Percentiles rank a stretch among this genome's conserved stretches.
Conservation (phyloP, 2,888 invertebrate genomes). For the Caenorhabditis japonica region DNA sequence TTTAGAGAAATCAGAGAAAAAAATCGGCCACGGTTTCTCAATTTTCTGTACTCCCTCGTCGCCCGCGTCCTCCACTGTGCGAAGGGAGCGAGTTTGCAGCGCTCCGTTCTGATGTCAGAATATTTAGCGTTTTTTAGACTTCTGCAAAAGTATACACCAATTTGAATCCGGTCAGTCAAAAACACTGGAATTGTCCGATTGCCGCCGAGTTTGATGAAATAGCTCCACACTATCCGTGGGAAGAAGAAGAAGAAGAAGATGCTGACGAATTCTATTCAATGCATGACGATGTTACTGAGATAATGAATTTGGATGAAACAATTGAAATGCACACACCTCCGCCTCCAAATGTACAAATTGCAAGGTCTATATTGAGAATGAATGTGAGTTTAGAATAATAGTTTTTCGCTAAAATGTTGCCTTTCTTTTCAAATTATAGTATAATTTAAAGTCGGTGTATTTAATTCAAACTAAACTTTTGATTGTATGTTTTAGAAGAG, state of each 20-base stretch:
- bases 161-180: not conserved
- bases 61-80: too few relatives aligned
- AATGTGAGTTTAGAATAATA: too few relatives aligned
- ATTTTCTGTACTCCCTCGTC: too few relatives aligned
- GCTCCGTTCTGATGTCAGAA: not conserved
- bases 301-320: not conserved
- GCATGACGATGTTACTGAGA: not conserved
- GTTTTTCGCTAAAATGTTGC: too few relatives aligned
- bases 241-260: not conserved
- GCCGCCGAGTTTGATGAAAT: not conserved
- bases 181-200: not conserved
- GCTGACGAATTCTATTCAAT: not conserved
- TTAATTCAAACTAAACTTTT: conserved; percentile 2
- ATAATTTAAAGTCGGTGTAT: too few relatives aligned
- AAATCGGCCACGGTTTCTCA: too few relatives aligned
- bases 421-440: too few relatives aligned
- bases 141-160: conserved; percentile 5
- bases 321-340: conserved; percentile 2
- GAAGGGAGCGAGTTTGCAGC: too few relatives aligned
- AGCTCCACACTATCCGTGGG: not conserved
- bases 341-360: not conserved
- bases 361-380: too few relatives aligned
- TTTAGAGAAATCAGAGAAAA: too few relatives aligned
- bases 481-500: too few relatives aligned
- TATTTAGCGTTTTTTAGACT: not conserved